Percentiles rank a stretch among this genome's conserved stretches.
These are phyloP conservation scores for Garra rufa DNA, from an alignment of 2,113 vertebrate species.

Conservation along the genomic window DNA sequence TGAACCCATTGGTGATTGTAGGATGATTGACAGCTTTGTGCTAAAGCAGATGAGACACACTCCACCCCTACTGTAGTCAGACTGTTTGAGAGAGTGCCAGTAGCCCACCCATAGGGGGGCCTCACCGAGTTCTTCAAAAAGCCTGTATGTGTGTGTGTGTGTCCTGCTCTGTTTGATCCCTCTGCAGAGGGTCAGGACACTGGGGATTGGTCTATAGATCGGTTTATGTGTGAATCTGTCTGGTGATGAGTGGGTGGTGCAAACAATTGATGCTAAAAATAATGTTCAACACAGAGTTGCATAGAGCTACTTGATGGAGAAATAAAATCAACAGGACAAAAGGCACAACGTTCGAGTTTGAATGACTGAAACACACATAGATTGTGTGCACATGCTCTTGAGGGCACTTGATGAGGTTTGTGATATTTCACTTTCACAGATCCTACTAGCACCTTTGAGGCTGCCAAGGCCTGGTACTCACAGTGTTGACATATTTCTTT, in stretches of 20 bases:
- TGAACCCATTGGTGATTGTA: conserved; percentile 22
- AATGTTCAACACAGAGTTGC: conserved; percentile 30
- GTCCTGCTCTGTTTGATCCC: conserved; percentile 49
- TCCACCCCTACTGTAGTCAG: conserved; percentile 35
- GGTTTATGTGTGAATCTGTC: conserved; percentile 32
- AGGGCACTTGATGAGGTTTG: not conserved
- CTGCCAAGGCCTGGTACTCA: not conserved
- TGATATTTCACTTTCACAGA: not conserved
- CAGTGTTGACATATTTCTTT: not conserved
- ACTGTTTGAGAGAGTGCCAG: conserved; percentile 49
- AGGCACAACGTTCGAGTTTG: conserved; percentile 38
- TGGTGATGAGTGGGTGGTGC: conserved; percentile 19
- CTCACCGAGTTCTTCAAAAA: conserved; percentile 47
- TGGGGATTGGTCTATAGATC: conserved; percentile 33
- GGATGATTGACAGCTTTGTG: conserved; percentile 48
- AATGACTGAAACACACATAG: not conserved
- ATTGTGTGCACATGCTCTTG: not conserved
- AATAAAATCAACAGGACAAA: conserved; percentile 45
- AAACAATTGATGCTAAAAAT: conserved; percentile 43
- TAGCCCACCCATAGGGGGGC: conserved; percentile 47
- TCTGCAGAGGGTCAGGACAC: conserved; percentile 30
- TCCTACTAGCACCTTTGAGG: conserved; percentile 20
- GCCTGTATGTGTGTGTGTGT: conserved; percentile 42
- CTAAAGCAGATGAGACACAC: conserved; percentile 42
- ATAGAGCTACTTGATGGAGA: conserved; percentile 49